Conservation (phyloP, 2,888 invertebrate species). For the Cactoblastis cactorum region DNA sequence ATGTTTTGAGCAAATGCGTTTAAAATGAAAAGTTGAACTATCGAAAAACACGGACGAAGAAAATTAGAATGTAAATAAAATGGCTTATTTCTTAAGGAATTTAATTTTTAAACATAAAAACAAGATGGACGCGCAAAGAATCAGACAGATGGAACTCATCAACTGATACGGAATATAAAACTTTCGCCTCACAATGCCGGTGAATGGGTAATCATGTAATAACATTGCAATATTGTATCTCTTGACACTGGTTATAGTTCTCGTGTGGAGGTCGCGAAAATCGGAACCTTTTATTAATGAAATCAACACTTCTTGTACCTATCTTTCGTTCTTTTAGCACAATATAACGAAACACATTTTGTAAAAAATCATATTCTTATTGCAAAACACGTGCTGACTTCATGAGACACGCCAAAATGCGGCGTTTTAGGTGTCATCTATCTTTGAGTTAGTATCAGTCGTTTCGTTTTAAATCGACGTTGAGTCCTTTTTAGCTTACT, state of each 20-base stretch:
- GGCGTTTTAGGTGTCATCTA: too few relatives aligned
- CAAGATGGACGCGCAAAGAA: conserved; percentile 30
- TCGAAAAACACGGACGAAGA: too few relatives aligned
- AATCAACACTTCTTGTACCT: background rate
- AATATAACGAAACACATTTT: too few relatives aligned
- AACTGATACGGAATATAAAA: conserved; percentile 13
- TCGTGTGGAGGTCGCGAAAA: conserved; percentile 12
- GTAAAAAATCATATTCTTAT: too few relatives aligned
- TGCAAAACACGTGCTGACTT: too few relatives aligned
- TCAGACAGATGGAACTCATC: conserved; percentile 29
- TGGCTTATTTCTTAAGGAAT: background rate
- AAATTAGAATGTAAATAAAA: background rate
- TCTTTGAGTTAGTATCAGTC: too few relatives aligned
- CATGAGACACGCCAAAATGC: too few relatives aligned
- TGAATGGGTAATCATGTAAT: conserved; percentile 8
- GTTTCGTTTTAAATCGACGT: too few relatives aligned
- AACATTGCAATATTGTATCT: conserved; percentile 17
- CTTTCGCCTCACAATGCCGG: conserved; percentile 23
- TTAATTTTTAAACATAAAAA: background rate
- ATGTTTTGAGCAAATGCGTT: too few relatives aligned
- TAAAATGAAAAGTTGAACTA: too few relatives aligned
- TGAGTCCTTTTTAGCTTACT: too few relatives aligned
- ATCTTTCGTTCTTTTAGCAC: too few relatives aligned
- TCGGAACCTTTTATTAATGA: background rate
- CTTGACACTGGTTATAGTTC: background rate